Conservation (phyloP, 2,888 invertebrate species). For the Chesias legatella region DNA sequence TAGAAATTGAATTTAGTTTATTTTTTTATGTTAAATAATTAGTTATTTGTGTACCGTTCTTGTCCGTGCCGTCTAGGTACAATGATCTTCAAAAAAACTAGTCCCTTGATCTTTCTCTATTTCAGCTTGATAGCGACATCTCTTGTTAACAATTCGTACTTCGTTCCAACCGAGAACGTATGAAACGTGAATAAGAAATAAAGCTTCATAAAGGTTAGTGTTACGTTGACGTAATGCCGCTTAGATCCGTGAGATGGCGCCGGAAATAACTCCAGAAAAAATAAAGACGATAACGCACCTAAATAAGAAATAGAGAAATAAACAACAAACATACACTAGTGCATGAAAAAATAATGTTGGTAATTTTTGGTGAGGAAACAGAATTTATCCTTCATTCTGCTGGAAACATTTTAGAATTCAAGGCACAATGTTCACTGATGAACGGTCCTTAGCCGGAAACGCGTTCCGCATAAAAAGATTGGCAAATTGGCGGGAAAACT, state of each 20-base stretch:
- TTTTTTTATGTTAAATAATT: too few relatives aligned
- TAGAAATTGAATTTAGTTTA: too few relatives aligned
- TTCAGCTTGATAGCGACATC: constrained; percentile 37
- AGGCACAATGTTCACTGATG: constrained; percentile 15
- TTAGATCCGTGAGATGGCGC: constrained; percentile 21
- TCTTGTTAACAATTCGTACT: constrained; percentile 25
- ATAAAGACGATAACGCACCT: background rate
- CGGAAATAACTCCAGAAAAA: background rate
- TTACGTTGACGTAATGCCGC: constrained; percentile 9
- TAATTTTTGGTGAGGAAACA: background rate
- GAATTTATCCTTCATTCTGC: background rate
- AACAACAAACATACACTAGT: too few relatives aligned
- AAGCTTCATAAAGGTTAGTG: constrained; percentile 3
- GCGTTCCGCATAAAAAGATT: constrained; percentile 20
- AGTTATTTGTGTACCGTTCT: too few relatives aligned
- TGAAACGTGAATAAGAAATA: constrained; percentile 2
- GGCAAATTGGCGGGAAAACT: constrained; percentile 17
- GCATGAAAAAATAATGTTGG: too few relatives aligned
- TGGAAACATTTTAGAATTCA: constrained; percentile 17
- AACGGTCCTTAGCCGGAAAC: constrained; percentile 18
- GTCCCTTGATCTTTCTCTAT: background rate
- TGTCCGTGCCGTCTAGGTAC: too few relatives aligned
- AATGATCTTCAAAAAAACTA: too few relatives aligned
- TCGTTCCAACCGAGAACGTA: constrained; percentile 6
- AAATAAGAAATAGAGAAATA: background rate